phyloP scores from a whole-genome alignment of 2,888 invertebrate species.

The Cephus pygmeus region DNA sequence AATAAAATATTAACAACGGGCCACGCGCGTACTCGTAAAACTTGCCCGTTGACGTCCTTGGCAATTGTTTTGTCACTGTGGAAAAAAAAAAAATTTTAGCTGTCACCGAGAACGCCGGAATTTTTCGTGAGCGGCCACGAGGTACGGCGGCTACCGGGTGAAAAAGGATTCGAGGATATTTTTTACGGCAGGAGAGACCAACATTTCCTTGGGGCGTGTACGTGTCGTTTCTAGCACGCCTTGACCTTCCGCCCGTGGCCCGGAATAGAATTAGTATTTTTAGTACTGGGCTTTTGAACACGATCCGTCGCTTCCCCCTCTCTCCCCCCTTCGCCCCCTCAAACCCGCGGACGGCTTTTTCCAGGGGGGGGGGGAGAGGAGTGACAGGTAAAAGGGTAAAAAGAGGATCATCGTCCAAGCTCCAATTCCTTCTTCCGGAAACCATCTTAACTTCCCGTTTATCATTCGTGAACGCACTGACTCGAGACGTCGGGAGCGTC shows the following conservation, averaged over 20 bases:
- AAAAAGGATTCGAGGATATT: background rate
- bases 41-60: background rate
- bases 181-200: background rate
- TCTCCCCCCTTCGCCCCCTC: background rate
- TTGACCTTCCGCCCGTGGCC: constrained; percentile 52
- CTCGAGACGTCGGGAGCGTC: background rate
- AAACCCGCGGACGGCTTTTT: constrained; percentile 8
- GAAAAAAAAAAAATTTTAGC: background rate
- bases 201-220: background rate
- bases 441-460: background rate
- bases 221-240: constrained; percentile 44
- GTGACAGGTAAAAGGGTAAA: background rate
- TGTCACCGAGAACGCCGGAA: background rate
- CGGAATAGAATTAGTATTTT: constrained; percentile 53
- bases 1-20: background rate
- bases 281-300: constrained; percentile 39
- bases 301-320: constrained; percentile 12
- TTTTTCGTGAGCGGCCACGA: background rate
- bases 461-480: background rate
- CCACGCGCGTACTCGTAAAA: background rate
- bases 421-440: background rate
- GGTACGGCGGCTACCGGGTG: background rate
- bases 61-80: background rate
- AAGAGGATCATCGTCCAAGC: background rate
- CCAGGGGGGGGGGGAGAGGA: background rate